These are phyloP conservation scores for Cirrhinus mrigala DNA, from an alignment of 2,797 vertebrate genomes.

Conservation along the genomic window DNA sequence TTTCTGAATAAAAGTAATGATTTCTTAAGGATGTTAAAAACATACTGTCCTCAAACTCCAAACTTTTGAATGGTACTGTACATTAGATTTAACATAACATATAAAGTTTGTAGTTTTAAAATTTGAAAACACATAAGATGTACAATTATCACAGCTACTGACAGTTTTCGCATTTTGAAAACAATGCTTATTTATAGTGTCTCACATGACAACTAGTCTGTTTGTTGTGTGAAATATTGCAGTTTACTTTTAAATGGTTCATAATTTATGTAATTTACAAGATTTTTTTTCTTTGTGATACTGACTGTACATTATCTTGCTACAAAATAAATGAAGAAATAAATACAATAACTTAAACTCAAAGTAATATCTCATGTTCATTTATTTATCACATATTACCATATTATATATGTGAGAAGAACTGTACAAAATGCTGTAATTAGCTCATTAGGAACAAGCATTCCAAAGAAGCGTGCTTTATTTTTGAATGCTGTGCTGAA, in stretches of 20 bases:
- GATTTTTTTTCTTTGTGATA: not conserved
- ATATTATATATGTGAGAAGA: not conserved
- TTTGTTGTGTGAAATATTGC: conserved; percentile 6
- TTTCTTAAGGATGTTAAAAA: no score
- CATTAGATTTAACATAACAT: not conserved
- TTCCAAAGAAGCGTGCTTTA: not conserved
- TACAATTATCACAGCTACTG: not conserved
- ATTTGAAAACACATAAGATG: not conserved
- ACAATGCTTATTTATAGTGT: not conserved
- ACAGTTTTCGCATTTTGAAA: not conserved
- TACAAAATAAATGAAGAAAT: not conserved
- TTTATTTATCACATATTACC: not conserved
- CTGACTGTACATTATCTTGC: not conserved
- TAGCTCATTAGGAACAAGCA: not conserved
- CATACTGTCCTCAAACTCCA: not conserved
- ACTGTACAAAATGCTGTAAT: not conserved
- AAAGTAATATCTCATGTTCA: not conserved
- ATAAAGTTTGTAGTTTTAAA: not conserved
- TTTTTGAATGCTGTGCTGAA: not conserved
- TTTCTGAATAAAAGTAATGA: not conserved
- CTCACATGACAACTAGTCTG: not conserved
- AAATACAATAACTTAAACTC: not conserved
- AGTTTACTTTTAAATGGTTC: not conserved
- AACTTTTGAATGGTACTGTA: not conserved
- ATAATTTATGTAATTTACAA: not conserved